Percentiles rank a stretch among this genome's conserved stretches.
Conservation (phyloP, 2,113 vertebrate genomes). For the Tachuris rubrigastra region DNA sequence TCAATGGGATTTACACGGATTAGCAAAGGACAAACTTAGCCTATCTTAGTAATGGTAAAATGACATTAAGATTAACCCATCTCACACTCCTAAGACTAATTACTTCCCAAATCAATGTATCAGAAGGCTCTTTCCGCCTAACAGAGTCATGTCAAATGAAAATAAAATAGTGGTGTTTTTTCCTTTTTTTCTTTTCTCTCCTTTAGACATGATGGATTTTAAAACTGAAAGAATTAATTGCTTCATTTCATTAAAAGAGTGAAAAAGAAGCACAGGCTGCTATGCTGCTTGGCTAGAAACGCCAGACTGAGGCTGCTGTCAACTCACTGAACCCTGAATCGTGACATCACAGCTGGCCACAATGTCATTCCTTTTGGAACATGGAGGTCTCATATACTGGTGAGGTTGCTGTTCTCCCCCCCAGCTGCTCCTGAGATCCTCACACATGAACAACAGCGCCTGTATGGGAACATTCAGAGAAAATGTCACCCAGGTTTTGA, state of each 20-base stretch:
- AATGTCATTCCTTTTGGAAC: neutral
- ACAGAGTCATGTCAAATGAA: neutral
- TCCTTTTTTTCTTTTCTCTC: neutral
- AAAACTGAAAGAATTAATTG: neutral
- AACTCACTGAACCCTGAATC: neutral
- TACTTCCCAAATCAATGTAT: neutral
- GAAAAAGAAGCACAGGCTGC: neutral
- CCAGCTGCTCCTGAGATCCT: neutral
- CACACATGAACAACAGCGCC: accelerated
- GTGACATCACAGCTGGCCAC: neutral
- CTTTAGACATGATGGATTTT: neutral
- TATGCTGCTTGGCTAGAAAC: neutral
- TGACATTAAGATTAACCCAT: slow-evolving; percentile 14
- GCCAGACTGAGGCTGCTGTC: neutral
- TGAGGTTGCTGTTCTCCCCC: neutral
- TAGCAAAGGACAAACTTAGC: slow-evolving; percentile 21
- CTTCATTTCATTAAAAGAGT: neutral
- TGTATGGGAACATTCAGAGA: neutral
- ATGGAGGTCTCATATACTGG: neutral
- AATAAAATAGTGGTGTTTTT: neutral
- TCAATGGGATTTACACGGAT: slow-evolving; percentile 31
- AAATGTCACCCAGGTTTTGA: slow-evolving; percentile 12
- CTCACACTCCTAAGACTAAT: slow-evolving; percentile 15
- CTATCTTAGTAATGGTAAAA: slow-evolving; percentile 11
- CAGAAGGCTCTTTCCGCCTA: neutral